phyloP scores from a whole-genome alignment of 2,797 vertebrate species.

The Scyliorhinus canicula region DNA sequence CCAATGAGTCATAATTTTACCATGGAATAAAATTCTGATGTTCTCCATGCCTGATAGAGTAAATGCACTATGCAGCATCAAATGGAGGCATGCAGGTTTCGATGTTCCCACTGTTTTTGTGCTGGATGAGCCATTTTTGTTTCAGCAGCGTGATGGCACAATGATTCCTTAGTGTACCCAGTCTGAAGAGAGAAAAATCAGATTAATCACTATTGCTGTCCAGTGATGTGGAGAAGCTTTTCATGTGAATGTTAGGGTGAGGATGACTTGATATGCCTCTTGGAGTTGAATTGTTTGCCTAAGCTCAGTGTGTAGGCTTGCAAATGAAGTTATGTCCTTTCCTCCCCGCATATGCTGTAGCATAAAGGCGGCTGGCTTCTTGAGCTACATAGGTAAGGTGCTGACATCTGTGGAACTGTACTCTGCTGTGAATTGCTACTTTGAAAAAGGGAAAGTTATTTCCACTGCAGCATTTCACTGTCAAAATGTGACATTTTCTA shows the following conservation, averaged over 20 bases:
- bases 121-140: not conserved
- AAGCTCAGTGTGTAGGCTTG: not conserved
- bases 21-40: not conserved
- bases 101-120: not conserved
- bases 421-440: not conserved
- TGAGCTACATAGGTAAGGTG: not conserved
- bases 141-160: not conserved
- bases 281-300: not conserved
- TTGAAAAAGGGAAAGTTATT: conserved; percentile 11
- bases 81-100: not conserved
- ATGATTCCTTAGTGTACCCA: not conserved
- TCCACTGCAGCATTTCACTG: not conserved
- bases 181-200: not conserved
- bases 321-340: not conserved
- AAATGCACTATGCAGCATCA: not conserved
- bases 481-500: not conserved
- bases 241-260: not conserved
- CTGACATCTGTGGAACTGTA: not conserved
- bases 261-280: not conserved
- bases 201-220: not conserved
- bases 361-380: not conserved
- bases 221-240: not conserved
- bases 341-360: not conserved
- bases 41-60: not conserved
- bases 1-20: not conserved